Evolutionary conservation across 2,113 vertebrate species (phyloP).

Genomic region (Periophthalmus modestus): DNA sequence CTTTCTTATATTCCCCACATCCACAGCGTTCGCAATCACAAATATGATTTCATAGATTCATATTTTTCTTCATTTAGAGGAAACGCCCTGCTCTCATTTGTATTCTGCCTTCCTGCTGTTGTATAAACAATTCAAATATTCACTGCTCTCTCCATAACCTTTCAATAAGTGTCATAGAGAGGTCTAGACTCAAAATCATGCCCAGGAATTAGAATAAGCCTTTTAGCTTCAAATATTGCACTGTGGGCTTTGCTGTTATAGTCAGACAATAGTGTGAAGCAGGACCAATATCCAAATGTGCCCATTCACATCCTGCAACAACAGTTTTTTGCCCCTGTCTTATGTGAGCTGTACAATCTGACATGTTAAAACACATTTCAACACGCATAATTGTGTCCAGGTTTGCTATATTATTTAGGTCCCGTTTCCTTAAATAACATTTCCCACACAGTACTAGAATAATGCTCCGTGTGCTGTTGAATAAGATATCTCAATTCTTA

Average conservation of each 20-base stretch:
- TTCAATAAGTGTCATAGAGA: conserved; percentile 25
- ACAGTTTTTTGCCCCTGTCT: too few species aligned
- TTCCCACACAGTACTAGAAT: background rate
- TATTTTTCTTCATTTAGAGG: conserved; percentile 30
- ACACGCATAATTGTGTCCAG: too few species aligned
- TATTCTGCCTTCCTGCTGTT: conserved; percentile 31
- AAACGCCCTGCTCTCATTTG: conserved; percentile 29
- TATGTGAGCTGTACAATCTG: background rate
- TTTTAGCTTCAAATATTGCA: conserved; percentile 26
- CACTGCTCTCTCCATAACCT: conserved; percentile 46
- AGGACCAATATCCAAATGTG: background rate
- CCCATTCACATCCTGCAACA: background rate
- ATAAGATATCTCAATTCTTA: background rate
- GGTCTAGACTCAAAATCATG: conserved; percentile 1
- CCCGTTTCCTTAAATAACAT: too few species aligned
- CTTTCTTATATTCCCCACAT: background rate
- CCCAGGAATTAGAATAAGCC: conserved; percentile 21
- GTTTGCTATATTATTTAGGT: too few species aligned
- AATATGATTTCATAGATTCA: conserved; percentile 23
- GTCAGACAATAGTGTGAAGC: background rate
- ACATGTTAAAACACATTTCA: too few species aligned
- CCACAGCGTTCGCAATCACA: background rate
- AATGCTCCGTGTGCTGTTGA: background rate
- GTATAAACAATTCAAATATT: conserved; percentile 42
- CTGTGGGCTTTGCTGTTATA: background rate